phyloP scores from a whole-genome alignment of 2,797 vertebrate genomes.

The Malacoctenus gilli region DNA sequence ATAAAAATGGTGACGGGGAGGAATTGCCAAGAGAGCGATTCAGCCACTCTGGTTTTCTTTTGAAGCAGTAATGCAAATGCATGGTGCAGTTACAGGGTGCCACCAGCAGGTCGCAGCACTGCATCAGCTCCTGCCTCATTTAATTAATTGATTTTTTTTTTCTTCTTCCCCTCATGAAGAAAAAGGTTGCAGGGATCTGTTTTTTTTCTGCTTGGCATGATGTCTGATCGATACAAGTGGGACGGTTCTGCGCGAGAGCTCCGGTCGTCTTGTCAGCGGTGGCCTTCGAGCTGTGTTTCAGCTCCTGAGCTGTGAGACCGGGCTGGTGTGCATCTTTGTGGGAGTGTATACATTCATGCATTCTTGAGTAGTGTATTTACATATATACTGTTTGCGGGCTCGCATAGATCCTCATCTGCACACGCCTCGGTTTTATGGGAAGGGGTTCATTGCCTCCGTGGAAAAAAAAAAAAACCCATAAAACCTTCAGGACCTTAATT shows the following conservation, averaged over 20 bases:
- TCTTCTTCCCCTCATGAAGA: conserved; percentile 19
- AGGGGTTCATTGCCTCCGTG: neutral
- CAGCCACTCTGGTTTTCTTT: no score
- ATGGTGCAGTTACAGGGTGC: conserved; percentile 40
- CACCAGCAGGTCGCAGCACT: conserved; percentile 71
- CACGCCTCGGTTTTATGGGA: conserved; percentile 2
- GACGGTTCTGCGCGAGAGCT: conserved; percentile 38
- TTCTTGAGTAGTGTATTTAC: conserved; percentile 16
- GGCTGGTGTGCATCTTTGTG: neutral
- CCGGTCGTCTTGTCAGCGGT: conserved; percentile 16
- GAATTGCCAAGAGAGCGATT: no score
- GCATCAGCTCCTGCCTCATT: conserved; percentile 27
- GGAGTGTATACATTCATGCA: conserved; percentile 19
- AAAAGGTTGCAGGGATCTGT: conserved; percentile 51
- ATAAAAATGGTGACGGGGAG: no score
- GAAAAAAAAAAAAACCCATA: conserved; percentile 18
- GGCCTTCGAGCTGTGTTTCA: conserved; percentile 2
- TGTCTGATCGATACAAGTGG: conserved; percentile 51
- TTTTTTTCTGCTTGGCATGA: conserved; percentile 43
- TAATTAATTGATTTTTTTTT: conserved; percentile 52
- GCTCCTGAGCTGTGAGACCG: conserved; percentile 7
- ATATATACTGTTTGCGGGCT: conserved; percentile 15
- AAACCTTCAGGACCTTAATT: conserved; percentile 11
- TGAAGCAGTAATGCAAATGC: no score
- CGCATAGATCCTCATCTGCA: conserved; percentile 2